Base-by-base conservation (phyloP, 2,113 vertebrate genomes). In the Silurus meridionalis region DNA sequence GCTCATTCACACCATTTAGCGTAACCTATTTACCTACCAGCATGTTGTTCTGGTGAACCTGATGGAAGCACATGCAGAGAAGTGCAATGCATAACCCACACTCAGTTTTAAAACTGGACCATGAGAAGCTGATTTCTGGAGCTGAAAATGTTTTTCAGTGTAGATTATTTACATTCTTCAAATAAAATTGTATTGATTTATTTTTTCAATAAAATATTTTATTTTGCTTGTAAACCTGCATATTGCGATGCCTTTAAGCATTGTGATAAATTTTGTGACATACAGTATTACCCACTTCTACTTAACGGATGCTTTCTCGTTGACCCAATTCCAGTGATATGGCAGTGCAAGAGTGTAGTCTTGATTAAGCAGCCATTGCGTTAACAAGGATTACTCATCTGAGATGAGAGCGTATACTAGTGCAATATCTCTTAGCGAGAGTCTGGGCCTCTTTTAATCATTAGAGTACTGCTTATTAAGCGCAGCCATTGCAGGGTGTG, bases 401-500 rank as follows among this genome's bases (percentile, higher is more conserved):
- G 60, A 46, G 28, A 80, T 67, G 28, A 80, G 84, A 28, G 50
- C 63, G 21, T 67, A 2, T 25, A 61, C 25, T 23, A 37, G 52
- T 10, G 50, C 28, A 23, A 7, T 55, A 23, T n/a, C 77, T 25
- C 58, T 66, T 37, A 66, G 15, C 3, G 8, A 28, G 71, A 61
- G 23, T 52, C 58, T 85, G 58, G 25, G n/a, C 4, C 2, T 21
- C 4, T 83, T 5, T 46, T 6, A 7, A 53, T 37, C 50, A 46
- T 37, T 55, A 37, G 8, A 37, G 60, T 85, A 10, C 61, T 25
- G 78, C 82, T 89, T n/a, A 75, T 85, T 80, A 60, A 69, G 57
- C 66, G 82, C 75, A 61, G 81, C 57, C 52, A 50, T 66, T 77
- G 60, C 58, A 80, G 74, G 82, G 69, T 87, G 80, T 78, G 77